Base-by-base conservation (phyloP, 2,888 invertebrate species). In the Panopea generosa region DNA sequence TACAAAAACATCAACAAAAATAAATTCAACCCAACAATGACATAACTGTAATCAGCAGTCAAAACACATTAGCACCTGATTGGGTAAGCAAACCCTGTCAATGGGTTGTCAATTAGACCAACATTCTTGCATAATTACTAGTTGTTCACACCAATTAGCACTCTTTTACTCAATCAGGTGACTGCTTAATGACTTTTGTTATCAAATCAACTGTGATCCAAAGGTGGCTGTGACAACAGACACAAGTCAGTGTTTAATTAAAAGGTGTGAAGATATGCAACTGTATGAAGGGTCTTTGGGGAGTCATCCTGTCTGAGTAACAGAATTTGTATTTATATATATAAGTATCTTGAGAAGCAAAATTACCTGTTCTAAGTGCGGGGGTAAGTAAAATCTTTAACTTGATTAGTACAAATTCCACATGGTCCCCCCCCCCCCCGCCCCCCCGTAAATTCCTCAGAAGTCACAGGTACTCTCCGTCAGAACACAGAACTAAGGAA, bases 121-220 rank as follows among this genome's bases (percentile, higher is more conserved):
- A 56, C 60, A 73, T 70, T 33, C 70, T 63, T 29, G 16, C 1
- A 22, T 70, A 63, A 70, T 70, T 59, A 63, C 33, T 3, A 20
- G 24, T 38, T 24, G 57, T 70, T 33, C 26, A 50, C 57, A 59
- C 52, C 70, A 66, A 66, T 66, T 56, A 66, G 66, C 55, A 56
- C 45, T 45, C 29, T 38, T 66, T 66, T 66, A 66, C 66, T 66
- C 66, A 47, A 33, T 45, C 49, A 56, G 49, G 38, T 47, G 20
- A n/a, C 4, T 16, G 4, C 18, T 47, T n/a, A 56, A 56, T 66
- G 66, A 24, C 66, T 24, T 43, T 66, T 66, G 56, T 66, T 33
- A 18, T 16, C n/a, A 20, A 56, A 66, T 66, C 56, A 57, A 26
- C 33, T 33, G 33, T 4, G 11, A 33, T 33, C 33, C 4, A 33